Evolutionary conservation across 2,797 vertebrate species (phyloP).

Genomic region (Sebastes nivosus): DNA sequence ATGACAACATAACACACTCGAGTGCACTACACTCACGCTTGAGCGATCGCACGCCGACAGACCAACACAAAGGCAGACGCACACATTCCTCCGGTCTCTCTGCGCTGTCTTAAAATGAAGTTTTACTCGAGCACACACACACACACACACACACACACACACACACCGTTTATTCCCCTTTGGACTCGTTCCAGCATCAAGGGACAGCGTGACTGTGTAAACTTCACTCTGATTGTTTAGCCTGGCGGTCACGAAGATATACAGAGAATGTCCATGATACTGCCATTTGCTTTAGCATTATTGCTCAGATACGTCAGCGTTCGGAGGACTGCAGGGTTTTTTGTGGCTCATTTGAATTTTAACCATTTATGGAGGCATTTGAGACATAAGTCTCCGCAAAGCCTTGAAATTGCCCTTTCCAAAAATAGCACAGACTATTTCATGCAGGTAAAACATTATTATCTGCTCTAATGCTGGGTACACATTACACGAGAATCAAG

Average conservation of each 20-base stretch:
- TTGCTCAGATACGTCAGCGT: conserved; percentile 5
- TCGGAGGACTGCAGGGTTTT: background rate
- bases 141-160: background rate
- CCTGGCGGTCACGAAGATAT: conserved; percentile 65
- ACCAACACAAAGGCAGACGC: conserved; percentile 29
- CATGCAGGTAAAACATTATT: conserved; percentile 31
- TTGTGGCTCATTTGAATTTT: conserved; percentile 20
- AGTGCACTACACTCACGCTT: conserved; percentile 42
- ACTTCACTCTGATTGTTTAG: conserved; percentile 73
- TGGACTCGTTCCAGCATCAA: conserved; percentile 40
- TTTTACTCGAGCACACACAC: background rate
- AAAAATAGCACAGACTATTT: conserved; percentile 25
- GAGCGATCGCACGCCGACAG: conserved; percentile 39
- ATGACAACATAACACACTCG: conserved; percentile 44
- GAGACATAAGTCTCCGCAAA: conserved; percentile 20
- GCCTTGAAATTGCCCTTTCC: conserved; percentile 13
- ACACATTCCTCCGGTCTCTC: conserved; percentile 41
- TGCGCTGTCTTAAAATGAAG: conserved; percentile 17
- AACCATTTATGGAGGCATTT: conserved; percentile 67
- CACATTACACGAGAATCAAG: too few relatives aligned
- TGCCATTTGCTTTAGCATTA: conserved; percentile 41
- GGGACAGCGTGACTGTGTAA: conserved; percentile 63
- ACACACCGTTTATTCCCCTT: conserved; percentile 18
- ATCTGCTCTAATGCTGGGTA: conserved; percentile 1
- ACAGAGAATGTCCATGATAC: conserved; percentile 45